phyloP scores from a whole-genome alignment of 2,888 invertebrate genomes.

The Metallyticus violacea region DNA sequence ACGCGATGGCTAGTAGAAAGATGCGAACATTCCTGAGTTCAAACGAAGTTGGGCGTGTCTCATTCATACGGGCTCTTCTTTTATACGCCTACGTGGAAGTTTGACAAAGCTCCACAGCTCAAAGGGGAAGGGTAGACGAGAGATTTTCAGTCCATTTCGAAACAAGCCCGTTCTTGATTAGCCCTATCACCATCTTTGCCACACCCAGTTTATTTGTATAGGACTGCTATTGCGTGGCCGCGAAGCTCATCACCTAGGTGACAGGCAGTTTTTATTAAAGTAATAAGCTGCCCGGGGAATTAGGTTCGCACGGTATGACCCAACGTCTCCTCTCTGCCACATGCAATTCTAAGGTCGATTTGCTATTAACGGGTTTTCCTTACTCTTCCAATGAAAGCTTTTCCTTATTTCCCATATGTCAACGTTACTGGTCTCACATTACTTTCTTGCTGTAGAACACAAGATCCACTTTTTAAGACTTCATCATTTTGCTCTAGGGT shows the following conservation, averaged over 20 bases:
- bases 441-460: too few relatives aligned
- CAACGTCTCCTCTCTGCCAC: neutral
- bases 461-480: too few relatives aligned
- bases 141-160: slow-evolving; percentile 9
- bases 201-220: slow-evolving; percentile 15
- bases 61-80: neutral
- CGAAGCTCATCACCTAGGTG: neutral
- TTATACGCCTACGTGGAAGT: neutral
- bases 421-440: too few relatives aligned
- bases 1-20: neutral
- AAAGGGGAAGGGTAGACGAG: neutral
- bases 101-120: neutral
- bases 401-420: too few relatives aligned
- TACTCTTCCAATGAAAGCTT: too few relatives aligned
- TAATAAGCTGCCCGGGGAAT: slow-evolving; percentile 5
- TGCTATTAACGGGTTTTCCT: neutral
- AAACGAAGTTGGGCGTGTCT: neutral
- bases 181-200: slow-evolving; percentile 5
- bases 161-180: neutral
- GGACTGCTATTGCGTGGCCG: neutral
- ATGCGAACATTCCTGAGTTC: neutral
- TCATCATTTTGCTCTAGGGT: too few relatives aligned
- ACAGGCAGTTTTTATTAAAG: slow-evolving; percentile 10
- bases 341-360: neutral
- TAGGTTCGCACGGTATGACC: neutral